Conservation (phyloP, 2,113 vertebrate species). For the Notiomystis cincta region DNA sequence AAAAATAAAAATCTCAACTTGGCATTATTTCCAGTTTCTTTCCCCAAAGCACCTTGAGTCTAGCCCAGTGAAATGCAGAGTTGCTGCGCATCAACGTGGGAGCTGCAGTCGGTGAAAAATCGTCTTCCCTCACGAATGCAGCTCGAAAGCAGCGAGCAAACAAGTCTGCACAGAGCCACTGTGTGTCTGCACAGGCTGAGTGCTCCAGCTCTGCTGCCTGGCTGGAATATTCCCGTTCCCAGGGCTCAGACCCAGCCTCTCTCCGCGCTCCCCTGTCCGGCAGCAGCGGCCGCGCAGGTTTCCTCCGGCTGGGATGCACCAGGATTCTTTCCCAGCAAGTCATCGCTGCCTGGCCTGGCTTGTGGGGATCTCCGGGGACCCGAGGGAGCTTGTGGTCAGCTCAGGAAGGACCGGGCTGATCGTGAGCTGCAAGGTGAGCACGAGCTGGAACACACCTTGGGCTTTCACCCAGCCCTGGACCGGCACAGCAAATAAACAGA, state of each 20-base stretch:
- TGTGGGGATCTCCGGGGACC: slow-evolving; percentile 8
- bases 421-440: background rate
- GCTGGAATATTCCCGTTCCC: background rate
- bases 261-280: background rate
- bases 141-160: background rate
- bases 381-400: slow-evolving; percentile 4
- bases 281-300: background rate
- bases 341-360: background rate
- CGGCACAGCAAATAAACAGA: background rate
- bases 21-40: background rate
- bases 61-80: background rate
- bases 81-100: background rate
- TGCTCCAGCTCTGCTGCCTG: background rate
- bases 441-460: background rate
- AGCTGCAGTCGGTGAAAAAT: background rate
- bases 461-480: background rate
- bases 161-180: background rate
- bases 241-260: background rate
- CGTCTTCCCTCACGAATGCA: background rate
- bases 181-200: background rate
- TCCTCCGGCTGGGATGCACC: background rate
- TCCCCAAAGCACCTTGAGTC: background rate
- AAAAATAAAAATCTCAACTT: background rate
- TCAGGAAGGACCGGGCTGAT: background rate
- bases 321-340: slow-evolving; percentile 60